Percentiles rank a stretch among this genome's conserved stretches.
Conservation (phyloP, 92 coral and sea anemone genomes). For the Phymanthus crucifer region DNA sequence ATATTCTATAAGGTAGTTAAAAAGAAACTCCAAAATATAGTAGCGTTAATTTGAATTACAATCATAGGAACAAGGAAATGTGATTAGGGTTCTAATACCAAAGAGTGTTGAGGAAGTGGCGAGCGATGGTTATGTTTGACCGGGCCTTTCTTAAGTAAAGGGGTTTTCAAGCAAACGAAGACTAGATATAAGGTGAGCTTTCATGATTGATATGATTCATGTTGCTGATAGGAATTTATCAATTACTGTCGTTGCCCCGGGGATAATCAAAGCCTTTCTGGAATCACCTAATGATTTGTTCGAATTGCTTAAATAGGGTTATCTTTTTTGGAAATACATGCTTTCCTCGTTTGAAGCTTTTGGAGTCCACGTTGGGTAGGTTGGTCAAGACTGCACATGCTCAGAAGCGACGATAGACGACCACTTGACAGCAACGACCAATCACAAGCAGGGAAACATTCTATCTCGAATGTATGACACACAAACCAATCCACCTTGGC, state of each 20-base stretch:
- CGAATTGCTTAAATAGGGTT: not conserved
- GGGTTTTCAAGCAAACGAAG: not conserved
- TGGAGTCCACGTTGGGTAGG: conserved; percentile 1
- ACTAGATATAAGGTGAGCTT: not conserved
- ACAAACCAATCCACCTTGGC: conserved; percentile 14
- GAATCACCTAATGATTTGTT: conserved; percentile 30
- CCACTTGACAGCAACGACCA: not conserved
- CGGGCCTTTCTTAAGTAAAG: conserved; percentile 1
- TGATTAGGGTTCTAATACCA: not conserved
- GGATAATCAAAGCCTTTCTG: conserved; percentile 16
- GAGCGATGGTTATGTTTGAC: conserved; percentile 3
- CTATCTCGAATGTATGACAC: not conserved
- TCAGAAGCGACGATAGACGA: not conserved
- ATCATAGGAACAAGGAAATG: not conserved
- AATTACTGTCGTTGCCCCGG: not conserved
- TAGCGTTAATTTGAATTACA: not conserved
- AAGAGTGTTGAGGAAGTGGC: not conserved
- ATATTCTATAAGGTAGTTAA: not conserved
- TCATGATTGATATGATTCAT: conserved; percentile 2
- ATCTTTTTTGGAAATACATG: conserved; percentile 11
- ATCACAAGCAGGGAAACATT: not conserved
- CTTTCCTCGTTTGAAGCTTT: not conserved
- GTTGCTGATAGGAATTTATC: not conserved
- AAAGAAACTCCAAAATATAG: not conserved
- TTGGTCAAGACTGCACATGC: not conserved